Base-by-base conservation (phyloP, 2,797 vertebrate genomes). In the Hozukius guyotensis region DNA sequence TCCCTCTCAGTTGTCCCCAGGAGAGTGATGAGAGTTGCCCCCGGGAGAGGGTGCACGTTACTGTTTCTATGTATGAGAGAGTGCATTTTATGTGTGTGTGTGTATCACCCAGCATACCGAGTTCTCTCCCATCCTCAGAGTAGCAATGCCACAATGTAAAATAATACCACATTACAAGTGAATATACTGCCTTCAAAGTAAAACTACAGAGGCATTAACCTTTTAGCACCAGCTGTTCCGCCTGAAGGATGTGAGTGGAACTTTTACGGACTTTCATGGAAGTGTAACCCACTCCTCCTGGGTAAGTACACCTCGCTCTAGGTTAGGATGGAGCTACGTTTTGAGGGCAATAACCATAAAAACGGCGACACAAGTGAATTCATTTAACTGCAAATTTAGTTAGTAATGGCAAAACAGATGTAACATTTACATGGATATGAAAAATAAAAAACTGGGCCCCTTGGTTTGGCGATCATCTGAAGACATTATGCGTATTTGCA, bases 1-100 rank as follows among this genome's bases (percentile, higher is more conserved):
- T 93, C 89, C 81, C 88, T 87, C 85, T 91, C 85, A 71, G 79
- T 84, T 88, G 90, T 92, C 92, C 92, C 90, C 89, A 64, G 82
- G 85, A 92, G 93, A 94, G 85, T 90, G 92, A 94, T 91, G 90
- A 92, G 88, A 65, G 90, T 83, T 86, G 87, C 89, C 90, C 84
- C 82, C 59, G 67, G 90, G 87, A 88, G 66, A 71, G 25, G 49
- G 69, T 65, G 77, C 66, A 77, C 77, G 81, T 81, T 80, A 63
- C 70, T 80, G 77, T 77, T 77, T 72, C 38, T 61, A 20, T 81
- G 83, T 70, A 57, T 70, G 83, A 72, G 65, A 56, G 34, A 27
- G 62, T 75, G 62, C 25, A 16, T 78, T 20, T 83, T 18, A 16
- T 69, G 46, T 66, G 24, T 64, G 38, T 61, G 65, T 60, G 64